A percentile compares a stretch with the other conserved stretches of the same genome.
Evolutionary conservation across 2,797 vertebrate species (phyloP).

Genomic region (Lutjanus argentimaculatus): DNA sequence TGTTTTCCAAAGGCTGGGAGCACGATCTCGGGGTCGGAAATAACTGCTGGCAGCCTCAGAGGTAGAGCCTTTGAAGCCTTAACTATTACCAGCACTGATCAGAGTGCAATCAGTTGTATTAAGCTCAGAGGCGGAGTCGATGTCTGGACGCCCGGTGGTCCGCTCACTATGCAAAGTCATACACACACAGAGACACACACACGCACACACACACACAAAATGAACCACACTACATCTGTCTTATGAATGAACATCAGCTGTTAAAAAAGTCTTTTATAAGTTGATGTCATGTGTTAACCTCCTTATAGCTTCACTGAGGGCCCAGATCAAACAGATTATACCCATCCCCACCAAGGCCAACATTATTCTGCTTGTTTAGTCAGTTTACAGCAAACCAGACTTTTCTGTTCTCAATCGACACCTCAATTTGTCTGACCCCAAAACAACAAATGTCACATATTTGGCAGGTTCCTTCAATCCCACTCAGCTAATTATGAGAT

Average conservation of each 20-base stretch:
- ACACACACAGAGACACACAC: constrained; percentile 11
- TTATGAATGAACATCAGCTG: constrained; percentile 66
- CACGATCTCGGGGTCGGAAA: constrained; percentile 71
- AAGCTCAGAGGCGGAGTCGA: constrained; percentile 72
- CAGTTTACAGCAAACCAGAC: constrained; percentile 56
- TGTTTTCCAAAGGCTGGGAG: constrained; percentile 59
- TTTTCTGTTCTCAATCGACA: constrained; percentile 65
- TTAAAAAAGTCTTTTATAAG: constrained; percentile 30
- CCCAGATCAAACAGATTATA: constrained; percentile 58
- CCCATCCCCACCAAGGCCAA: constrained; percentile 33
- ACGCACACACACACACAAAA: constrained; percentile 8
- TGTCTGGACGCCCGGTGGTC: constrained; percentile 77
- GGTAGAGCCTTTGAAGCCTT: constrained; percentile 77
- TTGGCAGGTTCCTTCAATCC: constrained; percentile 55
- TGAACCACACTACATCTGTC: constrained; percentile 33
- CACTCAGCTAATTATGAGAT: constrained; percentile 69
- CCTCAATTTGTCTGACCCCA: constrained; percentile 64
- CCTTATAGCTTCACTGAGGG: constrained; percentile 33
- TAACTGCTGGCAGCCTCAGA: constrained; percentile 73
- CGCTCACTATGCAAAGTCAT: constrained; percentile 51
- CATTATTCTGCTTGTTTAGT: constrained; percentile 57
- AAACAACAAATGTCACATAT: constrained; percentile 69
- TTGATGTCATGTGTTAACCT: constrained; percentile 52
- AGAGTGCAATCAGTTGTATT: constrained; percentile 80
- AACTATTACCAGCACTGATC: constrained; percentile 81